phyloP scores from a whole-genome alignment of 2,113 vertebrate species.

The Nycticryphes semicollaris region DNA sequence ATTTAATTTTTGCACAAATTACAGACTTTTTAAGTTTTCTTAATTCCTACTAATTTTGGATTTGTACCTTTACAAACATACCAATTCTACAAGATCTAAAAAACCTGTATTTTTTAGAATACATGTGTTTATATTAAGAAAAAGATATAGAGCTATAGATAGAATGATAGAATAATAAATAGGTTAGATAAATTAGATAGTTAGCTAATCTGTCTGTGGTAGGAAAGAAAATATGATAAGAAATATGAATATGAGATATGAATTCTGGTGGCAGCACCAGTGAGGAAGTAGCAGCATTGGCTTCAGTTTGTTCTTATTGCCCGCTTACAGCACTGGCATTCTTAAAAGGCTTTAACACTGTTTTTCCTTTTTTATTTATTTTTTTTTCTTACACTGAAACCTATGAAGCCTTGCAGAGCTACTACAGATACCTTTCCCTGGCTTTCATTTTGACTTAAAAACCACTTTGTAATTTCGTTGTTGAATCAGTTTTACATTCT shows the following conservation, averaged over 20 bases:
- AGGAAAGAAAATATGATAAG: not conserved
- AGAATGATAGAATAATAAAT: not conserved
- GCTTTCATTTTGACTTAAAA: not conserved
- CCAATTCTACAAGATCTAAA: not conserved
- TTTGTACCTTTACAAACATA: not conserved
- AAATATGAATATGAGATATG: not conserved
- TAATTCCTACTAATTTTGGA: not conserved
- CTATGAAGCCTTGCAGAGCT: not conserved
- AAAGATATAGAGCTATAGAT: not conserved
- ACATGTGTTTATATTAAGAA: not conserved
- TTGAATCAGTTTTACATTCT: not conserved
- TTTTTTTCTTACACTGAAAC: not conserved
- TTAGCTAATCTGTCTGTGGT: not conserved
- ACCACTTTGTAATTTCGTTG: not conserved
- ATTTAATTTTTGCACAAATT: not conserved
- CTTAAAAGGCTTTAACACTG: not conserved
- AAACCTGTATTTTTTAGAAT: not conserved
- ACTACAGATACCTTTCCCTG: not conserved
- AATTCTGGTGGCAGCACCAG: not conserved
- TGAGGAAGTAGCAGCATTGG: not conserved
- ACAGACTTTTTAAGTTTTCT: not conserved
- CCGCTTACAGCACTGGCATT: not conserved
- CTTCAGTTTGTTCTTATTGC: not conserved
- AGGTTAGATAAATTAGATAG: not conserved
- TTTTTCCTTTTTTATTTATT: not conserved